Evolutionary conservation across 2,797 vertebrate genomes (phyloP).

Genomic region (Phrynocephalus guinanensis): DNA sequence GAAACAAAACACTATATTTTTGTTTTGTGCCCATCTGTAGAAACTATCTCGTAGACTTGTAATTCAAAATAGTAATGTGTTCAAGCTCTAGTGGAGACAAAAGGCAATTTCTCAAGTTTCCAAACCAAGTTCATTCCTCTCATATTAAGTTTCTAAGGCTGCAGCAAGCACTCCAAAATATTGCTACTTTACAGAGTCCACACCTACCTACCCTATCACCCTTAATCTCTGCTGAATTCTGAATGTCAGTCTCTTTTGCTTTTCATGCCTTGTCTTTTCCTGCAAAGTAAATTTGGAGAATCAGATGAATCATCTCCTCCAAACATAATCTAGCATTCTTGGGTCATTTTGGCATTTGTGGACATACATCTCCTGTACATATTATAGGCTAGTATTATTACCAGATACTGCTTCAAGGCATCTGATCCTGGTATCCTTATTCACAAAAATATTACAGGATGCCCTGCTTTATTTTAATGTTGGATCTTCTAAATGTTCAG

Average conservation of each 20-base stretch:
- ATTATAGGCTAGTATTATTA: background rate
- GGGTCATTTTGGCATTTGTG: background rate
- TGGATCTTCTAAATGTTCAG: background rate
- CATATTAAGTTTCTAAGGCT: background rate
- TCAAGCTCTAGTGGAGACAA: too few relatives aligned
- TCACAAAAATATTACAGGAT: background rate
- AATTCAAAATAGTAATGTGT: too few relatives aligned
- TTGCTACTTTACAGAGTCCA: background rate
- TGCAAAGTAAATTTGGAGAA: background rate
- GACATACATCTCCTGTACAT: background rate
- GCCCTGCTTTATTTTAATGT: too few relatives aligned
- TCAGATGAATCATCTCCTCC: background rate
- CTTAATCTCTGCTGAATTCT: background rate
- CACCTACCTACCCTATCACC: background rate
- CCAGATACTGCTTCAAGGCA: background rate
- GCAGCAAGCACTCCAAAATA: background rate
- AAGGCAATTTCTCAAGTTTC: too few relatives aligned
- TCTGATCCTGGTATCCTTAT: background rate
- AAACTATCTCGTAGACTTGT: too few relatives aligned
- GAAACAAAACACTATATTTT: too few relatives aligned
- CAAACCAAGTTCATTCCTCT: background rate
- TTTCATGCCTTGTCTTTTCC: background rate
- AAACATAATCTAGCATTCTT: background rate
- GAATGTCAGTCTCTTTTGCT: background rate
- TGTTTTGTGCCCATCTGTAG: too few relatives aligned